Conservation (phyloP, 2,797 vertebrate species). For the Carcharodon carcharias region DNA sequence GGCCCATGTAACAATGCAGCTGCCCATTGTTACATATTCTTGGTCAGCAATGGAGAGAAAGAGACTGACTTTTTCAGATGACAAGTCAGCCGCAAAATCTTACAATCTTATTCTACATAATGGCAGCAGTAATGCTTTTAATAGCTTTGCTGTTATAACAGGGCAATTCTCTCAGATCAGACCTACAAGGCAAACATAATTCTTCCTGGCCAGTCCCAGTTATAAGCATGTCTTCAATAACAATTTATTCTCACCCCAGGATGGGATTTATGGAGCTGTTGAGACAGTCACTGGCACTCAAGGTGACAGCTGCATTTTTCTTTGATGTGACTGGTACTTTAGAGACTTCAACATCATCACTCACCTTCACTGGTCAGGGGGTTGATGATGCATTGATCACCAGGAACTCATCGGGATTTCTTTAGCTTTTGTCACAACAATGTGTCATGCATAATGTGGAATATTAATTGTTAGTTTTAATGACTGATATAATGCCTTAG, state of each 20-base stretch:
- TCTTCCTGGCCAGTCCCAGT: too few species aligned
- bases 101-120: background rate
- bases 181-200: background rate
- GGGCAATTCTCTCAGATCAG: background rate
- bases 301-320: background rate
- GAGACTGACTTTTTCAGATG: background rate
- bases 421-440: background rate
- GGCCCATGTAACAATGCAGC: background rate
- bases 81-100: background rate
- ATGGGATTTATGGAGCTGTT: background rate
- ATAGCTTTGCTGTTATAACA: background rate
- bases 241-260: background rate
- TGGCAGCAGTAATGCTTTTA: background rate
- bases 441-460: too few species aligned
- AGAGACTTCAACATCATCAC: background rate
- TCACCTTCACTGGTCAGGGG: background rate
- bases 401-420: background rate
- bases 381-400: background rate
- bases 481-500: too few species aligned
- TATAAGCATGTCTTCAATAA: background rate
- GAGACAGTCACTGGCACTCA: background rate
- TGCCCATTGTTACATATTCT: background rate
- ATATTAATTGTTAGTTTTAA: too few species aligned
- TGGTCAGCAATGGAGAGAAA: background rate
- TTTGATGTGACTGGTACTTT: background rate